phyloP scores from a whole-genome alignment of 2,888 invertebrate genomes.

The Orthosia gothica region DNA sequence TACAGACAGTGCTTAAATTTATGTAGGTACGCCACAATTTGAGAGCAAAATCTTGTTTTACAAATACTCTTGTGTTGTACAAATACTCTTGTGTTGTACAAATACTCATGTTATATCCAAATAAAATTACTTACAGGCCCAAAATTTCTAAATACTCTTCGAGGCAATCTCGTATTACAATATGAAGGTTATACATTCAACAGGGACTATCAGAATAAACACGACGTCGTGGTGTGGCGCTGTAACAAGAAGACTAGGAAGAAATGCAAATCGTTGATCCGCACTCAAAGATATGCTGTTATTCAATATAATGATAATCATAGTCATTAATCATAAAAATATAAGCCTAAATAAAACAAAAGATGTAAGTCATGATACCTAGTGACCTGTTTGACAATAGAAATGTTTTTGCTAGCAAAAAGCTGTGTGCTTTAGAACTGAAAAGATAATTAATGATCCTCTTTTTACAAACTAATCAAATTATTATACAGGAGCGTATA shows the following conservation, averaged over 20 bases:
- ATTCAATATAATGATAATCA: constrained; percentile 6
- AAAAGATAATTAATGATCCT: background rate
- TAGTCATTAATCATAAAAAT: constrained; percentile 17
- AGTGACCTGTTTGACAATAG: too few relatives aligned
- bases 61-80: too few relatives aligned
- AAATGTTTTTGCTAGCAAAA: background rate
- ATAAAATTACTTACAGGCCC: constrained; percentile 28
- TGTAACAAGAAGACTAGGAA: constrained; percentile 11
- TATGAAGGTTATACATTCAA: constrained; percentile 34
- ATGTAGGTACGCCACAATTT: too few relatives aligned
- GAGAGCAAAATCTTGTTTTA: too few relatives aligned
- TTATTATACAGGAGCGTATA: background rate
- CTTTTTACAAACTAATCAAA: background rate
- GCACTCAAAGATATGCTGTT: background rate
- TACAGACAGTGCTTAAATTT: too few relatives aligned
- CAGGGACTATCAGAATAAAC: constrained; percentile 5
- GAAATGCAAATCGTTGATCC: constrained; percentile 22
- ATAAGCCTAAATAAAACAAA: too few relatives aligned
- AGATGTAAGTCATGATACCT: background rate
- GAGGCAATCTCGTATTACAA: constrained; percentile 11
- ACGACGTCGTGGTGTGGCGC: constrained; percentile 10
- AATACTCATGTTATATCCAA: background rate
- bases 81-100: too few relatives aligned
- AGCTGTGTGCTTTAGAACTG: background rate
- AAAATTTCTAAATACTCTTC: background rate